phyloP scores from a whole-genome alignment of 2,888 invertebrate genomes.

The Salticus scenicus region DNA sequence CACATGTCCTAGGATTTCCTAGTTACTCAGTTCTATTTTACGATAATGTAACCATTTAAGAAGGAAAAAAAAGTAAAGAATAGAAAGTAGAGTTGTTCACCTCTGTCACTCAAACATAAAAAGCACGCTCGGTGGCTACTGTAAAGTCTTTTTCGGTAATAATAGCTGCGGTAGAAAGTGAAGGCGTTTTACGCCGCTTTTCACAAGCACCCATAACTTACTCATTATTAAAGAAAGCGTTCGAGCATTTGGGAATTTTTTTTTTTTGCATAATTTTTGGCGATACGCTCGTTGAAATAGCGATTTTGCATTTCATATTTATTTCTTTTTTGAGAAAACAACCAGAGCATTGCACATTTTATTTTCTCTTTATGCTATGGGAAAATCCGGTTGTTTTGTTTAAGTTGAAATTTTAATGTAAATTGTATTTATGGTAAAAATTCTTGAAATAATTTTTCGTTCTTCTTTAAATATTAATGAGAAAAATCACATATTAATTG shows the following conservation, averaged over 20 bases:
- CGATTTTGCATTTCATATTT: neutral
- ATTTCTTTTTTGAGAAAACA: neutral
- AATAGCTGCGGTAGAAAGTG: neutral
- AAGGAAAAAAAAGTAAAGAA: no score
- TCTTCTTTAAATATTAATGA: no score
- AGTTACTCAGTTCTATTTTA: no score
- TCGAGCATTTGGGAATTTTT: neutral
- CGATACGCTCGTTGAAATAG: neutral
- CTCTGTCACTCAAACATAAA: neutral
- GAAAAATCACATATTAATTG: no score
- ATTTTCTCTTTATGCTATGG: no score
- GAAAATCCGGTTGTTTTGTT: neutral
- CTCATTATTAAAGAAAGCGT: neutral
- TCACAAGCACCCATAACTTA: neutral
- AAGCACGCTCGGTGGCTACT: neutral
- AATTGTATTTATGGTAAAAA: no score
- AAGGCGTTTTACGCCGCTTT: neutral
- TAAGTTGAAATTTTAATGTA: neutral
- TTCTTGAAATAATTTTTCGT: no score
- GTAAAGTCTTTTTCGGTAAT: neutral
- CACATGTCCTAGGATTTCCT: no score
- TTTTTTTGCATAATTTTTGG: neutral
- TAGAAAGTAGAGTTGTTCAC: neutral
- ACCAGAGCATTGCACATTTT: conserved; percentile 1
- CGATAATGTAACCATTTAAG: no score